Base-by-base conservation (phyloP, 1,140 invertebrate species). In the Trichonephila inaurata region DNA sequence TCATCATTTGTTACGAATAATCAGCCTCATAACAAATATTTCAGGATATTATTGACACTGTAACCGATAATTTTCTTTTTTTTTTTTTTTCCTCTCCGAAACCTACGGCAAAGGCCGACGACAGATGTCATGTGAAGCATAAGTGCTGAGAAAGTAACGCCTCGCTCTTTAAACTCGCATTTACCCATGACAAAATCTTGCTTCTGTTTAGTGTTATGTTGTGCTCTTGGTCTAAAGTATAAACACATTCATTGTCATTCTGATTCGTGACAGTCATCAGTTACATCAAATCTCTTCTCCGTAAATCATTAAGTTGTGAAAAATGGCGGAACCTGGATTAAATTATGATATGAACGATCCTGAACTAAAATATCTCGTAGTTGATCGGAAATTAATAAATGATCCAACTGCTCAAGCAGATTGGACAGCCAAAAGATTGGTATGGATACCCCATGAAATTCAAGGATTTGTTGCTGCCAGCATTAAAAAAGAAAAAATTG, bases 371-470 rank as follows among this genome's bases (percentile, higher is more conserved):
- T 99, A 98, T 96, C 96, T 99, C 95, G 98, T 98, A 96, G 98
- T 99, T 95, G 98, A 99, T 96, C 97, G 98, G 95, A 98, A 98
- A 96, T 97, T 97, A 95, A 98, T 98, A 96, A 98, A 98, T 96
- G 99, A 99, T 97, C 99, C 99, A 94, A 98, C 98, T 69, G 98
- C 98, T 77, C 99, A 99, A 96, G 99, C 99, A 81, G 99, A 99
- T 97, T 99, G 99, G 99, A 99, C 99, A 94, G 98, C 99, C 95
- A 99, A 99, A 96, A 97, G 98, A 95, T 96, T 99, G 94, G 98
- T 99, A 91, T 99, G 99, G 99, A 98, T 99, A 95, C 99, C 99
- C n/a, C 98, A 99, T 97, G 99, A 99, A 95, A 97, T 96, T 94
- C 98, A 99, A 96, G 99, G 99, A 85, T 99, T 99, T 96, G 98